These are phyloP conservation scores for Chrosomus eos DNA, from an alignment of 2,797 vertebrate genomes.

Conservation along the genomic window DNA sequence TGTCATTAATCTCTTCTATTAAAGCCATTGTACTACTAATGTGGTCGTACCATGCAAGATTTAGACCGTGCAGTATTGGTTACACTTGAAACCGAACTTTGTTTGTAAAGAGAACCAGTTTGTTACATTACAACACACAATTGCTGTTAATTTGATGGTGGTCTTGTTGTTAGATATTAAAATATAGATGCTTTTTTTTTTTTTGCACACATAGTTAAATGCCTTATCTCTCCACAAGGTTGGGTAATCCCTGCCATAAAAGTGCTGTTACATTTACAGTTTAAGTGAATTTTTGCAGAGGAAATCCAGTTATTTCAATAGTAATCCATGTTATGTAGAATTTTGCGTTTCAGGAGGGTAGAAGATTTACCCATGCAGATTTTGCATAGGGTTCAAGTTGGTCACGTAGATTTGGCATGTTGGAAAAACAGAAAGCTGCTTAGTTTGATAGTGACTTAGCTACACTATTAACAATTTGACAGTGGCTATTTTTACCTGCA, in stretches of 20 bases:
- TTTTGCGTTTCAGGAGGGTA: no score
- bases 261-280: neutral
- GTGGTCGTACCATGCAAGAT: constrained; percentile 51
- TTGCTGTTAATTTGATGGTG: neutral
- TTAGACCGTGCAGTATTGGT: neutral
- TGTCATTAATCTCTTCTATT: constrained; percentile 74
- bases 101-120: neutral
- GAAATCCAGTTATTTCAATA: neutral
- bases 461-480: neutral
- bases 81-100: neutral
- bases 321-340: neutral
- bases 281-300: no score
- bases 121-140: neutral
- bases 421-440: neutral
- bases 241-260: no score
- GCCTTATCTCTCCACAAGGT: neutral
- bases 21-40: constrained; percentile 71
- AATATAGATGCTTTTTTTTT: neutral
- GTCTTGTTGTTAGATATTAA: neutral
- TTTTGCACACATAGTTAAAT: neutral
- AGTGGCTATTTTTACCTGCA: neutral
- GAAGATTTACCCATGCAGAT: neutral
- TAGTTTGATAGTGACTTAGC: neutral
- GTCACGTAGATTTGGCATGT: neutral
- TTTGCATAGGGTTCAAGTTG: neutral